These are phyloP conservation scores for Sycobia sp. DNA, from an alignment of 1,140 invertebrate genomes.

Conservation along the genomic window DNA sequence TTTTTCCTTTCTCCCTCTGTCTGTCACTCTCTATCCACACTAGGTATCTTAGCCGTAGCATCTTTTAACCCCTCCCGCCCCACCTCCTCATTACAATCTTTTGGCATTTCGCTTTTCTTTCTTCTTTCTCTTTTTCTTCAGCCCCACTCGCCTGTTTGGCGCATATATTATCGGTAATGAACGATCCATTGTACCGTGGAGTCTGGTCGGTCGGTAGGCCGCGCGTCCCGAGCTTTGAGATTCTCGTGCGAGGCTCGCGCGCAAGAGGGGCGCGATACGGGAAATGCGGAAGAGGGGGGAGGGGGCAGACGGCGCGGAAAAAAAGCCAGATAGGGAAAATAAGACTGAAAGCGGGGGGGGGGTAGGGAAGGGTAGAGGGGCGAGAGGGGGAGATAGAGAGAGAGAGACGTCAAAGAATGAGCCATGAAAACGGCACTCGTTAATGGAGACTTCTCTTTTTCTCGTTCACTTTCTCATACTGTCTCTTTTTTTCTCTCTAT, in stretches of 20 bases:
- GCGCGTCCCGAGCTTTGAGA: slow-evolving; percentile 2
- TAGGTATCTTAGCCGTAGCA: too few relatives aligned
- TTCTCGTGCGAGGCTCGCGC: slow-evolving; percentile 15
- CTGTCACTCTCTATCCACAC: too few relatives aligned
- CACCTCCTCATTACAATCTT: slow-evolving; percentile 17
- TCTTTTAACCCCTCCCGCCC: too few relatives aligned
- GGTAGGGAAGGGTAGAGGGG: too few relatives aligned
- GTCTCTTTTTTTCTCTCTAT: not conserved
- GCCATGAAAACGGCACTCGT: slow-evolving; percentile 50
- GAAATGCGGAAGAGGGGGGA: not conserved
- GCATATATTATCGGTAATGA: slow-evolving; percentile 37
- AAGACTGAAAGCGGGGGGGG: slow-evolving; percentile 14
- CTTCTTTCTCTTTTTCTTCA: not conserved
- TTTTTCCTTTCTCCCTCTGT: not conserved
- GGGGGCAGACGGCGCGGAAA: not conserved
- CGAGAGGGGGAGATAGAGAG: slow-evolving; percentile 23
- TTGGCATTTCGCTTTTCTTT: slow-evolving; percentile 11
- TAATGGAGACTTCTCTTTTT: slow-evolving; percentile 47
- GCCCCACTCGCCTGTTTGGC: too few relatives aligned
- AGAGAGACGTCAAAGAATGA: slow-evolving; percentile 27
- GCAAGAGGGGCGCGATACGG: not conserved
- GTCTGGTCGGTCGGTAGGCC: too few relatives aligned
- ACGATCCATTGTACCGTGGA: slow-evolving; percentile 39
- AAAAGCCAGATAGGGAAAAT: not conserved
- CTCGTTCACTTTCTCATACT: not conserved